These are phyloP conservation scores for Drosophila gunungcola DNA, from an alignment of 1,140 invertebrate species.

Conservation along the genomic window DNA sequence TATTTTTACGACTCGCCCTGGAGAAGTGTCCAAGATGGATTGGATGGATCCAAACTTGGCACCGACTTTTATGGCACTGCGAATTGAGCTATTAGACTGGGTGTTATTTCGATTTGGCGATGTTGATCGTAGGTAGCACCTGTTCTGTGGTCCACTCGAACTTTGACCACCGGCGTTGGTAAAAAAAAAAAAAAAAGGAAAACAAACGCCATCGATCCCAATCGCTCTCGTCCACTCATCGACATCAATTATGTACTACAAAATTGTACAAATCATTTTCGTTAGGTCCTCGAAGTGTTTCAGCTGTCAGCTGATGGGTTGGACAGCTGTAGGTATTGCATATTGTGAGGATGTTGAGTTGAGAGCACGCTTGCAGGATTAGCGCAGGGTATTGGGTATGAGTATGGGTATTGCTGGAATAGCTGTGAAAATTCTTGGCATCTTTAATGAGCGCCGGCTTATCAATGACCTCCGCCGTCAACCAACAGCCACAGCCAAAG, in stretches of 20 bases:
- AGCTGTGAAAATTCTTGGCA: conserved; percentile 25
- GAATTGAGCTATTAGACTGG: conserved; percentile 72
- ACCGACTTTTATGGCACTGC: conserved; percentile 58
- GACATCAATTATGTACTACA: conserved; percentile 70
- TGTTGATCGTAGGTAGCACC: conserved; percentile 7
- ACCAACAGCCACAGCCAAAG: not conserved
- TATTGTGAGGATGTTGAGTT: conserved; percentile 10
- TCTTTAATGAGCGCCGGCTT: conserved; percentile 51
- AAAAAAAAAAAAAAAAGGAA: not conserved
- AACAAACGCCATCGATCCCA: conserved; percentile 12
- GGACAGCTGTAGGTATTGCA: conserved; percentile 4
- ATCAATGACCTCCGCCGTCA: conserved; percentile 26
- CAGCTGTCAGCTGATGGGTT: conserved; percentile 6
- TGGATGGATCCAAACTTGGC: conserved; percentile 4
- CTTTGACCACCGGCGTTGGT: conserved; percentile 21
- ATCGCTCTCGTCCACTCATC: conserved; percentile 36
- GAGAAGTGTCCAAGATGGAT: conserved; percentile 11
- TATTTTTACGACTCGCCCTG: conserved; percentile 67
- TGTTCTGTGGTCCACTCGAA: conserved; percentile 11
- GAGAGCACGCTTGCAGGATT: conserved; percentile 23
- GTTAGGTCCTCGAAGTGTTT: conserved; percentile 2
- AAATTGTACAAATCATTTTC: conserved; percentile 69
- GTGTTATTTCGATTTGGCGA: not conserved
- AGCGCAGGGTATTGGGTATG: not conserved
- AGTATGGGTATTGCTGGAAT: not conserved